Conservation (phyloP, 2,797 vertebrate species). For the Furcifer pardalis region DNA sequence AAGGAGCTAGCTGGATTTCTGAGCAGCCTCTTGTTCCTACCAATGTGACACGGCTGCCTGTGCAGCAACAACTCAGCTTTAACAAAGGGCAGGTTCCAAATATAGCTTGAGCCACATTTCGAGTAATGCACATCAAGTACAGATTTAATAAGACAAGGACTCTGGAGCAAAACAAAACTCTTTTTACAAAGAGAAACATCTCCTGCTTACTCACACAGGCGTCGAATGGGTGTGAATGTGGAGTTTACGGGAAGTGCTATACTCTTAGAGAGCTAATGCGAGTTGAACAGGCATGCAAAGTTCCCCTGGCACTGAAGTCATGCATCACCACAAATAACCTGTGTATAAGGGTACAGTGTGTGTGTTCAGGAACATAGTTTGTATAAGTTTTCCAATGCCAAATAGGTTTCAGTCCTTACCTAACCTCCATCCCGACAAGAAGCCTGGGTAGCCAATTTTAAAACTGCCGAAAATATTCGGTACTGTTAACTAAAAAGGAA, state of each 20-base stretch:
- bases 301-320: conserved; percentile 8
- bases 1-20: background rate
- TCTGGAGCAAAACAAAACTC: background rate
- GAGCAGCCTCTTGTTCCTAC: accelerated
- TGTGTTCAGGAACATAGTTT: background rate
- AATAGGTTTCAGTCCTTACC: background rate
- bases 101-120: background rate
- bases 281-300: background rate
- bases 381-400: background rate
- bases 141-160: background rate
- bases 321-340: background rate
- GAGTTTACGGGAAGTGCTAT: background rate
- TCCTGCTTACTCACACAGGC: background rate
- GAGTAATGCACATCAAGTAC: background rate
- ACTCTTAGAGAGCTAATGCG: background rate
- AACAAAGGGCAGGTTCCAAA: conserved; percentile 8
- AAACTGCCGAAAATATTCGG: background rate
- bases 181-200: background rate
- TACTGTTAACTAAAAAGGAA: background rate
- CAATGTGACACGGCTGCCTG: background rate
- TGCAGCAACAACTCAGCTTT: background rate
- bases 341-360: background rate
- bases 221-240: conserved; percentile 2
- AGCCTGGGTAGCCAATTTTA: background rate
- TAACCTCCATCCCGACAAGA: background rate